Conservation (phyloP, 2,113 vertebrate genomes). For the Hippotragus niger region DNA sequence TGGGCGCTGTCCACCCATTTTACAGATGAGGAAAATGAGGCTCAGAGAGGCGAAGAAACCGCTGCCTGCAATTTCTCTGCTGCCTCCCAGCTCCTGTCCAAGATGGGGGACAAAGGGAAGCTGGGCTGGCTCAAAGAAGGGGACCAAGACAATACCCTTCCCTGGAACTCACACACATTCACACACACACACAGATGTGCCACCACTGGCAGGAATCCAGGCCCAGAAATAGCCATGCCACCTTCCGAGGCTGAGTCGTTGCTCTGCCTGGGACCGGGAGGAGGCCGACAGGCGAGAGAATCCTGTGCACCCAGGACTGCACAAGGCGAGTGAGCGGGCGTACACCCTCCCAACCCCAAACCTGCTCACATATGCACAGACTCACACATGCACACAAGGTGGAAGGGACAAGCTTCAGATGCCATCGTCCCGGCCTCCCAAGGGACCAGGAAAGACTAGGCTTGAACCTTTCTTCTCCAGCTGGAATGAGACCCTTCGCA, state of each 20-base stretch:
- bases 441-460: not conserved
- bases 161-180: not conserved
- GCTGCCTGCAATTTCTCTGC: not conserved
- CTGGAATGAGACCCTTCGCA: not conserved
- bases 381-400: rapidly evolving
- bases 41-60: not conserved
- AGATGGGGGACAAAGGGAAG: not conserved
- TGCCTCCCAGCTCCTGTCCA: not conserved
- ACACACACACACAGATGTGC: not conserved
- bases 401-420: not conserved
- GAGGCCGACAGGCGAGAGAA: not conserved
- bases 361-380: not conserved
- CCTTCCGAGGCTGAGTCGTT: not conserved
- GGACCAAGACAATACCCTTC: not conserved
- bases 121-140: not conserved
- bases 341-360: rapidly evolving
- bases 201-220: constrained; percentile 4
- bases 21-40: not conserved
- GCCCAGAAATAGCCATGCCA: not conserved
- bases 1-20: not conserved
- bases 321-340: rapidly evolving
- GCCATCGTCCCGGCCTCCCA: not conserved
- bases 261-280: not conserved
- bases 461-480: not conserved
- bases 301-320: not conserved